phyloP scores from a whole-genome alignment of 2,113 vertebrate genomes.

The Nyctibius bracteatus region DNA sequence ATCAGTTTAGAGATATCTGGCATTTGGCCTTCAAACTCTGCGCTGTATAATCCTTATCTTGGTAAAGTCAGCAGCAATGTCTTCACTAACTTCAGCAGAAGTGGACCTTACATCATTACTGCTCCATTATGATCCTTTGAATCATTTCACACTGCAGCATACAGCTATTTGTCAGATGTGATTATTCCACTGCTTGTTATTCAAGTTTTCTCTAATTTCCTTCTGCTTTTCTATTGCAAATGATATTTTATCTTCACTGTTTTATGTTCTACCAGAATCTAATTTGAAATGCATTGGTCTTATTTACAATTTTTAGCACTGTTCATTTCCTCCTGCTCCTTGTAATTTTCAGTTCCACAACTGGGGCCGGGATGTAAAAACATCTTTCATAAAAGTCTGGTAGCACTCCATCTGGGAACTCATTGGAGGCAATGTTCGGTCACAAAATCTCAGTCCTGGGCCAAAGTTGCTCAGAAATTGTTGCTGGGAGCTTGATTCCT shows the following conservation, averaged over 20 bases:
- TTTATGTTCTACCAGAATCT: neutral
- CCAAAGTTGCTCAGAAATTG: neutral
- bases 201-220: neutral
- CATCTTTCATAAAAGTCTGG: neutral
- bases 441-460: neutral
- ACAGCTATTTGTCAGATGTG: neutral
- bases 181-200: neutral
- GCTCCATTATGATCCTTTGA: neutral
- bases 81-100: slow-evolving; percentile 3
- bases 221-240: neutral
- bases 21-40: neutral
- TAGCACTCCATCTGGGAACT: neutral
- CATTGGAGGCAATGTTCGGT: neutral
- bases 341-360: neutral
- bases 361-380: neutral
- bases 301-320: neutral
- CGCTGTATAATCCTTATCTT: neutral
- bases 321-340: neutral
- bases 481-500: neutral
- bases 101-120: neutral
- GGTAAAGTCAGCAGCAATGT: neutral
- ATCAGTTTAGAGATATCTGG: neutral
- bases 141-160: neutral
- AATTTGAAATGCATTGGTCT: neutral
- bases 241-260: neutral